Evolutionary conservation across 2,113 vertebrate genomes (phyloP).

Genomic region (Alethe diademata): DNA sequence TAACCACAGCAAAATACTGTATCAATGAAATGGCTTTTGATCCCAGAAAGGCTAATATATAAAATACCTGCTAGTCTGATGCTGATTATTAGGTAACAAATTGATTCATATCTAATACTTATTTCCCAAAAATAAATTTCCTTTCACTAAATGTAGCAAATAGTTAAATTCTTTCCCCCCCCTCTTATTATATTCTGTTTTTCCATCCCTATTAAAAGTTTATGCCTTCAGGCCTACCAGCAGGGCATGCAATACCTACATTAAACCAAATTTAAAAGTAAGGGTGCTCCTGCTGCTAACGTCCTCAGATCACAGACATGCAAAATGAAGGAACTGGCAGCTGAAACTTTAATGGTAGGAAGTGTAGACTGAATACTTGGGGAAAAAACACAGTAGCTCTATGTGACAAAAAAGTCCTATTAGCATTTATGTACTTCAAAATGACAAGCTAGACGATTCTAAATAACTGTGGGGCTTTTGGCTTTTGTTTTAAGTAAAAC

Average conservation of each 20-base stretch:
- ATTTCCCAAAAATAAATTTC: neutral
- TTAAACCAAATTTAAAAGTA: constrained; percentile 84
- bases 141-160: constrained; percentile 32
- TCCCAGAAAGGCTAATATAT: neutral
- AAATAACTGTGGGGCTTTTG: neutral
- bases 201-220: constrained; percentile 70
- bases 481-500: constrained; percentile 40
- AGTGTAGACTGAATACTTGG: constrained; percentile 64
- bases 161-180: constrained; percentile 27
- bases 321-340: constrained; percentile 80
- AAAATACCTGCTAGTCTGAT: neutral
- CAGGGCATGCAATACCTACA: constrained; percentile 78
- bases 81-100: neutral
- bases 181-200: constrained; percentile 51
- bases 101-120: neutral
- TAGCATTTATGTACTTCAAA: constrained; percentile 56
- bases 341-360: constrained; percentile 78
- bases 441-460: constrained; percentile 20
- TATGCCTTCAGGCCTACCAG: constrained; percentile 80
- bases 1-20: neutral
- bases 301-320: constrained; percentile 78
- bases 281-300: constrained; percentile 80
- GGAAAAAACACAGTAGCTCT: constrained; percentile 53
- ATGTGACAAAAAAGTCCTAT: constrained; percentile 67
- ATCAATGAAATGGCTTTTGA: neutral